These are phyloP conservation scores for Nibea coibor DNA, from an alignment of 2,113 vertebrate species.

Conservation along the genomic window DNA sequence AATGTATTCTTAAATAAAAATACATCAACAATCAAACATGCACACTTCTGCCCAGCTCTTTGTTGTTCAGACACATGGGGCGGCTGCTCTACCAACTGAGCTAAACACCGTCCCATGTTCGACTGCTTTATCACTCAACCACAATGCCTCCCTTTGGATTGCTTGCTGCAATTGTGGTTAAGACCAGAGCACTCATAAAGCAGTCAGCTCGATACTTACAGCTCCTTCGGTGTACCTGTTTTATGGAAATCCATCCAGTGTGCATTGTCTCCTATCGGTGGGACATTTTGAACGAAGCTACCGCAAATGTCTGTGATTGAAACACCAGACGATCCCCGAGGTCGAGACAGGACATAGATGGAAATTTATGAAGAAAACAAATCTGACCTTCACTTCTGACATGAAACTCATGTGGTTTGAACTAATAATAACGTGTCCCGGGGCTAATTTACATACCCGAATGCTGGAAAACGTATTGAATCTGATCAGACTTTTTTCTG, in stretches of 20 bases:
- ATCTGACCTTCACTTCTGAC: not conserved
- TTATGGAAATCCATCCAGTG: not conserved
- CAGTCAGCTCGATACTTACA: conserved; percentile 46
- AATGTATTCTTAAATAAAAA: no score
- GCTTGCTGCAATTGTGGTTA: not conserved
- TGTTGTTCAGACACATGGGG: no score
- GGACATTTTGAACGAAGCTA: conserved; percentile 16
- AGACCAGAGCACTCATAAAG: conserved; percentile 50
- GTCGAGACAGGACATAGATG: conserved; percentile 5
- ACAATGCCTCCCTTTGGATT: conserved; percentile 45
- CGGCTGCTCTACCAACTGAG: no score
- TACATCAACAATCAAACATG: no score
- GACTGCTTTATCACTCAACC: conserved; percentile 46
- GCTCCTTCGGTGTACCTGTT: conserved; percentile 48
- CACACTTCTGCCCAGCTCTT: no score
- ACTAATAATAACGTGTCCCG: not conserved
- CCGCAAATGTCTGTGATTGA: conserved; percentile 9
- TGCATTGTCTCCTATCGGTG: conserved; percentile 13
- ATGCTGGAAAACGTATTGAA: conserved; percentile 24
- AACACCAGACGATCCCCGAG: conserved; percentile 42
- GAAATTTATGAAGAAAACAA: not conserved
- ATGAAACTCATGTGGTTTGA: not conserved
- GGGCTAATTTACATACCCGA: conserved; percentile 28
- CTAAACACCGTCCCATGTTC: not conserved
- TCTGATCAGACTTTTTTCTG: conserved; percentile 13